Evolutionary conservation across 64 coral and sea anemone species (phyloP).

Genomic region (Montipora sp.): DNA sequence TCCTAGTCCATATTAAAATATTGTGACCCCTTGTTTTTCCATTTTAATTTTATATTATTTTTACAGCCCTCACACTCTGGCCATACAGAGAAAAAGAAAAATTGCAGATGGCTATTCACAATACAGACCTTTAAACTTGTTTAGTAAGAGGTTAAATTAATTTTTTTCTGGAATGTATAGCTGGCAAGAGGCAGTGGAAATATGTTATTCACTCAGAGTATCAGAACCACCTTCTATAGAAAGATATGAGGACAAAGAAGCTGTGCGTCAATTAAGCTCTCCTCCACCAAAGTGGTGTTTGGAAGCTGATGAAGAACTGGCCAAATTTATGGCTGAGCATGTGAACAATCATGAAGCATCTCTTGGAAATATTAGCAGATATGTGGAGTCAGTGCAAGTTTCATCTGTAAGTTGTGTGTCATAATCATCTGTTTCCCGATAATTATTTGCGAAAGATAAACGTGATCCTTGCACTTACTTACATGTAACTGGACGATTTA

Average conservation of each 20-base stretch:
- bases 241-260: conserved; percentile 92
- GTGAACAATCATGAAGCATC: conserved; percentile 82
- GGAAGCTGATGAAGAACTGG: conserved; percentile 96
- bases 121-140: too few species aligned
- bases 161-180: conserved; percentile 2
- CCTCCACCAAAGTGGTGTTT: conserved; percentile 94
- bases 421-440: background rate
- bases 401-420: conserved; percentile 73
- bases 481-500: too few species aligned
- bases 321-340: conserved; percentile 92
- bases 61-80: too few species aligned
- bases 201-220: conserved; percentile 82
- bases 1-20: too few species aligned
- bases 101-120: too few species aligned
- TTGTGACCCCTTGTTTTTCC: too few species aligned
- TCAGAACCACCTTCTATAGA: conserved; percentile 73
- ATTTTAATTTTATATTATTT: too few species aligned
- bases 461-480: too few species aligned
- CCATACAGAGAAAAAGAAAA: too few species aligned
- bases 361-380: conserved; percentile 93
- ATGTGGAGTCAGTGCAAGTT: conserved; percentile 90
- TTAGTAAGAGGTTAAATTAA: too few species aligned
- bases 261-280: conserved; percentile 79
- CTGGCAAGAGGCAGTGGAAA: conserved; percentile 92
- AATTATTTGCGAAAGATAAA: background rate